These are phyloP conservation scores for Hyaena hyaena DNA, from an alignment of 2,113 vertebrate species.

Conservation along the genomic window DNA sequence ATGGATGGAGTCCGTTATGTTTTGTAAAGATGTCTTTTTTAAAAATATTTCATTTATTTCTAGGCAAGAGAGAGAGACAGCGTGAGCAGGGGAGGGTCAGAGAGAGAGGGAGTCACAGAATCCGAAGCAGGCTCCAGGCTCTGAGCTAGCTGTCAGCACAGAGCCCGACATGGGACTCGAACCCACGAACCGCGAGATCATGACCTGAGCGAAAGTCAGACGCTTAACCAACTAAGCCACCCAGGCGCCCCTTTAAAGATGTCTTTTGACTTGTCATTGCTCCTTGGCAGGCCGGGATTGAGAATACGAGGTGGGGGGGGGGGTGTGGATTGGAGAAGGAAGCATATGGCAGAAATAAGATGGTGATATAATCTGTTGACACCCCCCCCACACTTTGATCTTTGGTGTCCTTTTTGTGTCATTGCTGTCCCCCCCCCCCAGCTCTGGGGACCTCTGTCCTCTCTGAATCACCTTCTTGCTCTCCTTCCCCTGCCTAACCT, in stretches of 20 bases:
- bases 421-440: neutral
- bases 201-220: no score
- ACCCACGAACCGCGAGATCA: no score
- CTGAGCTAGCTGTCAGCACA: no score
- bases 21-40: no score
- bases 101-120: no score
- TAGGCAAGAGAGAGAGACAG: no score
- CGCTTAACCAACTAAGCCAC: no score
- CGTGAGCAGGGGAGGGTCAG: no score
- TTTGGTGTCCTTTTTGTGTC: neutral
- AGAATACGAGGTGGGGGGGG: neutral
- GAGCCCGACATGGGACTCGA: no score
- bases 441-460: neutral
- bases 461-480: neutral
- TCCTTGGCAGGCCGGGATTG: neutral
- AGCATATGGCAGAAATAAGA: neutral
- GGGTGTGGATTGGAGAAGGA: neutral
- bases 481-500: neutral
- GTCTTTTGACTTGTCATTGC: neutral
- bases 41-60: no score
- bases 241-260: no score
- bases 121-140: no score
- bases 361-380: fast-evolving
- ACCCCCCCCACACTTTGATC: neutral
- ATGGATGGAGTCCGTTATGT: neutral